Evolutionary conservation across 2,888 invertebrate species (phyloP), one percentile per base, ranked within the genome.

Genomic region (Oxytorus armatus): DNA sequence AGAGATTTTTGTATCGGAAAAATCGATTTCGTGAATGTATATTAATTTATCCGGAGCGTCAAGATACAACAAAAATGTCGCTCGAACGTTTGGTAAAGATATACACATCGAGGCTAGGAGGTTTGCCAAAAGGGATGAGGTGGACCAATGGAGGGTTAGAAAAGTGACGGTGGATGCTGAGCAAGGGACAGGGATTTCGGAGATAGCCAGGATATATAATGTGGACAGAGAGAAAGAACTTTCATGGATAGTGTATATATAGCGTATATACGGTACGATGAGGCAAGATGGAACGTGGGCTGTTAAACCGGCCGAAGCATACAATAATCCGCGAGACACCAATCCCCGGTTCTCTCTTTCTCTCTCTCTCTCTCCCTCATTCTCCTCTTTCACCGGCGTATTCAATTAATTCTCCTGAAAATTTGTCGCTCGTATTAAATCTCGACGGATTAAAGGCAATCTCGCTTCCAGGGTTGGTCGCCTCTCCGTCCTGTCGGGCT

Each of bases 351-450:
- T 61, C 77, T 74, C 68, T 25, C 39, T 23, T 39, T 73, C 72
- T 25, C 10, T 63, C 61, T 51, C 77, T 53, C 75, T 39, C 33
- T 23, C 44, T 21, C 44, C 21, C 3, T 29, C 69, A 4, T n/a
- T 42, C 14, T 55, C 33, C 76, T 65, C 80, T 57, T 69, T 83
- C 83, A 82, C 83, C 81, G 83, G 86, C 85, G 88, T 89, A 88
- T 90, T 91, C 90, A 89, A 91, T 91, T 91, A 91, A 90, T 91
- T 91, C 89, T 87, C 89, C 87, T 87, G 88, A 91, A 91, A 91
- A 90, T 90, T 91, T 90, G 90, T 90, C 91, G 90, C 89, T 89
- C 87, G 91, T 90, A 91, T 91, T 91, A 91, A 91, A 91, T 91
- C 90, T 91, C 87, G 86, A 84, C 83, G 90, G 91, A 91, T 91